Base-by-base conservation (phyloP, 2,888 invertebrate genomes). In the Holacanthella duospinosa region DNA sequence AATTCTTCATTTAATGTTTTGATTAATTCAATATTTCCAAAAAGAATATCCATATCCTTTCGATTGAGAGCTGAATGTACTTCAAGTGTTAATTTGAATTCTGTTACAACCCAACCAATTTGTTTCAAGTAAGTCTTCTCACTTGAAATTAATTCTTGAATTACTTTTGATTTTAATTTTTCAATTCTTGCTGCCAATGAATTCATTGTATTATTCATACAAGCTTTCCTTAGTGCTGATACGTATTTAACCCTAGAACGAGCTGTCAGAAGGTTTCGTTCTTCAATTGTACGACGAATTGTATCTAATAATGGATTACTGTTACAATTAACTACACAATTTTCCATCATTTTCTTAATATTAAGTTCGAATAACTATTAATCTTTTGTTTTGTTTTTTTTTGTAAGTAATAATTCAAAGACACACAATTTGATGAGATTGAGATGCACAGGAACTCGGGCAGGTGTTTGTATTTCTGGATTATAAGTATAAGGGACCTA, bases 91-190 rank as follows among this genome's bases (percentile, higher is more conserved):
- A 79, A 70, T 25, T 59, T 59, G 25, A 59, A 59, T 12, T 28
- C 43, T 6, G 12, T 36, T 6, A 59, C 48, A 27, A 59, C 28
- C 43, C 19, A 21, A 6, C 25, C 36, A 44, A 59, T 4, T 48
- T 87, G 86, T 25, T 81, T 79, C 24, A 87, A 77, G 75, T 88
- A 88, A 6, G 83, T 82, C 64, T 82, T 81, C 78, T 88, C 88
- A 9, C 86, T 86, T 19, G 82, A 81, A 59, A 87, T 78, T 66
- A 87, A 83, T 78, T 88, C 88, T 74, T 83, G 78, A 26, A 86
- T 79, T 0, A 85, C 83, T 77, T 84, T 83, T n/a, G 75, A 71
- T 26, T 80, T 78, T 69, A 75, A 70, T 48, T 61, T 63, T 27
- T 65, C 63, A 43, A 54, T 61, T n/a, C 60, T 24, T 6, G 57